Conservation (phyloP, 2,888 invertebrate genomes). For the Nipponacmea schrenckii region DNA sequence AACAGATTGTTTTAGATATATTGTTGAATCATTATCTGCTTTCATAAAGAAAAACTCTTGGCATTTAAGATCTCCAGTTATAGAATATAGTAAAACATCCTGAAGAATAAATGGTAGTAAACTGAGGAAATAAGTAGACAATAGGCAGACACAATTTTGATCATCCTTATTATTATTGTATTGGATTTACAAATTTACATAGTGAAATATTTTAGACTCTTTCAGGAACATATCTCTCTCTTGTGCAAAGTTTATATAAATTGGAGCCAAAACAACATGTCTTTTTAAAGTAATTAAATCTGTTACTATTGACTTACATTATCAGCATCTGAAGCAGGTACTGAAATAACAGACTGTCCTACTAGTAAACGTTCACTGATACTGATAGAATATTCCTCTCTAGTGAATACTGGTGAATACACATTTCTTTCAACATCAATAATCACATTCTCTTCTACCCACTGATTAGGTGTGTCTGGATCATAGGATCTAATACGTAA, state of each 20-base stretch:
- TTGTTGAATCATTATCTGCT: conserved; percentile 36
- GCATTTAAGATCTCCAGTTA: conserved; percentile 38
- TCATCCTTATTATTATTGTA: too few species aligned
- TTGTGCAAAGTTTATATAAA: too few species aligned
- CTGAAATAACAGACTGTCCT: conserved; percentile 40
- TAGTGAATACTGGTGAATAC: conserved; percentile 50
- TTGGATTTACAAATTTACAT: too few species aligned
- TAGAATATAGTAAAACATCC: conserved; percentile 42
- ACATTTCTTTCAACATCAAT: conserved; percentile 55
- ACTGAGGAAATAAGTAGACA: background rate
- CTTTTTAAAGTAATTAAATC: too few species aligned
- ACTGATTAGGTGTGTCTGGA: conserved; percentile 47
- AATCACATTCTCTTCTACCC: conserved; percentile 47
- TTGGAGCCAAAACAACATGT: too few species aligned
- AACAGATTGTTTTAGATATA: conserved; percentile 39
- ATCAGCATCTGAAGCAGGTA: conserved; percentile 51
- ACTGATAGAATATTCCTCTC: conserved; percentile 35
- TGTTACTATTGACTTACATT: conserved; percentile 33
- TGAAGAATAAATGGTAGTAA: conserved; percentile 26
- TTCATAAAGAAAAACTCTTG: conserved; percentile 41
- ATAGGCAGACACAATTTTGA: too few species aligned
- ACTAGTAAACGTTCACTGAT: conserved; percentile 43
- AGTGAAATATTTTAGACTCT: too few species aligned
- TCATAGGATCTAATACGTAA: conserved; percentile 54
- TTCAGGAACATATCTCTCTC: too few species aligned